Evolutionary conservation across 2,113 vertebrate genomes (phyloP).

Genomic region (Neolamprologus modestus): DNA sequence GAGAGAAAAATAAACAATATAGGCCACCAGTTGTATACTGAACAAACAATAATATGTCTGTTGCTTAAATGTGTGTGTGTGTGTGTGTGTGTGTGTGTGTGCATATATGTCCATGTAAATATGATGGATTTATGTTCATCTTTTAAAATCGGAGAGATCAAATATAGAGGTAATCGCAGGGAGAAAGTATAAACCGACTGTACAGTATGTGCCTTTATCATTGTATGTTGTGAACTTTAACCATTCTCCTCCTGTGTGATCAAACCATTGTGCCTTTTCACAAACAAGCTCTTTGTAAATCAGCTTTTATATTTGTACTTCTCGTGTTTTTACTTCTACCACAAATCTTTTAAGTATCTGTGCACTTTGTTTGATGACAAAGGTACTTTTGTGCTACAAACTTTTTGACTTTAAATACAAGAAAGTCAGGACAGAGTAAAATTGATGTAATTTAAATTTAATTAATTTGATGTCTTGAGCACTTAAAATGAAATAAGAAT

Average conservation of each 20-base stretch:
- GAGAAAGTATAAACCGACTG: neutral
- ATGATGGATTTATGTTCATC: neutral
- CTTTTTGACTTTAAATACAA: neutral
- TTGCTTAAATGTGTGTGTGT: neutral
- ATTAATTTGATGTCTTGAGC: neutral
- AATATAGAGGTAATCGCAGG: neutral
- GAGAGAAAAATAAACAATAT: neutral
- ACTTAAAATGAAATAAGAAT: conserved; percentile 30
- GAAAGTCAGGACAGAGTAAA: neutral
- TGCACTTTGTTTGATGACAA: conserved; percentile 7
- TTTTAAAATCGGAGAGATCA: neutral
- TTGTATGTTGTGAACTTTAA: neutral
- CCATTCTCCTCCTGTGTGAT: neutral
- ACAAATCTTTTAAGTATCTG: neutral
- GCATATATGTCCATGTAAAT: neutral
- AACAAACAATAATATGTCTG: neutral
- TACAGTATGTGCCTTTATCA: conserved; percentile 24
- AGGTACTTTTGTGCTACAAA: neutral
- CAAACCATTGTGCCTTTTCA: conserved; percentile 49
- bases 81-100: neutral
- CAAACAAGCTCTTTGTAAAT: neutral
- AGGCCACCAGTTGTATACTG: neutral
- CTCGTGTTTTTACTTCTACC: neutral
- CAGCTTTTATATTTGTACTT: neutral
- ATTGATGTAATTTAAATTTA: neutral